A percentile compares a stretch with the other conserved stretches of the same genome.
Evolutionary conservation across 2,797 vertebrate species (phyloP).

Genomic region (Myiotriccus ornatus): DNA sequence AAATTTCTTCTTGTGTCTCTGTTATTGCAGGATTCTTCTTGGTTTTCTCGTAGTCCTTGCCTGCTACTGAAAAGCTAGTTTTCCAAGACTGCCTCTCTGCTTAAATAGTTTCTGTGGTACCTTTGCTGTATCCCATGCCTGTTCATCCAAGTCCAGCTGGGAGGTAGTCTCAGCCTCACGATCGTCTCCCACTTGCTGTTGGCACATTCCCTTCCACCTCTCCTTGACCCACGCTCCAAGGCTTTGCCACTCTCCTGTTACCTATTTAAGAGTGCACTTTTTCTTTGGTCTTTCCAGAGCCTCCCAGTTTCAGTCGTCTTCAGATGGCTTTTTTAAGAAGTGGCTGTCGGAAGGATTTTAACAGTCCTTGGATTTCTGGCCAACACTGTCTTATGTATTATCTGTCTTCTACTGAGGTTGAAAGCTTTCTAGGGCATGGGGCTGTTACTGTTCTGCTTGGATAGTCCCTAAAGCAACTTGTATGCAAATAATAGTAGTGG

Average conservation of each 20-base stretch:
- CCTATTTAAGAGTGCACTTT: rapidly evolving
- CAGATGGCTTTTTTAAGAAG: neutral
- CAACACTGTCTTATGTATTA: neutral
- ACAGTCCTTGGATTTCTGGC: neutral
- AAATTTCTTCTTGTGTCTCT: neutral
- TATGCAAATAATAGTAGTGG: constrained; percentile 28
- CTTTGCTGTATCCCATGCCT: neutral
- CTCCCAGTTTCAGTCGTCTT: neutral
- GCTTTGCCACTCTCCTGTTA: neutral
- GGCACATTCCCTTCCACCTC: neutral
- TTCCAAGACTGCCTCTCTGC: neutral
- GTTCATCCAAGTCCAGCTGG: neutral
- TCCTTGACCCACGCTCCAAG: neutral
- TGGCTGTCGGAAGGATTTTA: neutral
- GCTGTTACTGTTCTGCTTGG: neutral
- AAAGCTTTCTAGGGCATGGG: constrained; percentile 1
- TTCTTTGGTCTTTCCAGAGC: neutral
- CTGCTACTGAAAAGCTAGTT: neutral
- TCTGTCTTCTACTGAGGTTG: neutral
- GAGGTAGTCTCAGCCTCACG: rapidly evolving
- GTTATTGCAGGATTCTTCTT: neutral
- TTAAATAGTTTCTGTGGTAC: neutral
- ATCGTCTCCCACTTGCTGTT: rapidly evolving
- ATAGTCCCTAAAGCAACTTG: constrained; percentile 34
- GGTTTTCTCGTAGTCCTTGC: neutral